phyloP scores from a whole-genome alignment of 2,888 invertebrate species.

The Drosophila macrospina region DNA sequence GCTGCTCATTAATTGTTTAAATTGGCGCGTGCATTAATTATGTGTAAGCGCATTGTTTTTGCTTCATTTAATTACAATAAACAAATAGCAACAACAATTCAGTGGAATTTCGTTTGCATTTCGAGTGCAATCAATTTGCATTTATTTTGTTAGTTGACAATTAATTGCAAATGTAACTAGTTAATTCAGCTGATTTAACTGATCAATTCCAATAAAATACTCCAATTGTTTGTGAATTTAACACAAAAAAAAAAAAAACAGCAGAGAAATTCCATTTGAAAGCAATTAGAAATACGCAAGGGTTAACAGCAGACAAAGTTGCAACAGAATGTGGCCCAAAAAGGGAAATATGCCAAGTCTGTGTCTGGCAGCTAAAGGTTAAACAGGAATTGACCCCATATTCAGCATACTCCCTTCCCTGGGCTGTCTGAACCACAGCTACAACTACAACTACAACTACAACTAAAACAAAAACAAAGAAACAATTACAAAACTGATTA shows the following conservation, averaged over 20 bases:
- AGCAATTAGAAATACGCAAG: slow-evolving; percentile 43
- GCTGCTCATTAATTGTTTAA: slow-evolving; percentile 6
- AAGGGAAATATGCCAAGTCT: slow-evolving; percentile 10
- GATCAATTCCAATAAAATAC: slow-evolving; percentile 17
- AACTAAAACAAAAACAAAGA: slow-evolving; percentile 49
- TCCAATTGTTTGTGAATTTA: background rate
- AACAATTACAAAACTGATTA: slow-evolving; percentile 81
- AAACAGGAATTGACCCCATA: slow-evolving; percentile 29
- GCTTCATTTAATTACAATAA: slow-evolving; percentile 43
- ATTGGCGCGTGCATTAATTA: slow-evolving; percentile 23
- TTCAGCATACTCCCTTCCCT: background rate
- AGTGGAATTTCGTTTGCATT: slow-evolving; percentile 11
- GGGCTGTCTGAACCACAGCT: slow-evolving; percentile 29
- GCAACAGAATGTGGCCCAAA: slow-evolving; percentile 9
- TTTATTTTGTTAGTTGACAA: slow-evolving; percentile 20
- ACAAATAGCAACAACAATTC: slow-evolving; percentile 17
- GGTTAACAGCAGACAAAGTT: slow-evolving; percentile 38
- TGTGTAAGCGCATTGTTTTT: slow-evolving; percentile 19
- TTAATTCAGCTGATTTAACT: slow-evolving; percentile 17
- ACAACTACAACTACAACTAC: slow-evolving; percentile 31
- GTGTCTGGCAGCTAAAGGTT: slow-evolving; percentile 59
- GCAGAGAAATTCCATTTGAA: slow-evolving; percentile 32
- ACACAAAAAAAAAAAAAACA: background rate
- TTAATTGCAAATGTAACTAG: slow-evolving; percentile 29
- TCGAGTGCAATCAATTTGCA: slow-evolving; percentile 9